Percentiles rank a stretch among this genome's conserved stretches.
These are phyloP conservation scores for Trachops cirrhosus DNA, from an alignment of 2,797 vertebrate species.

Conservation along the genomic window DNA sequence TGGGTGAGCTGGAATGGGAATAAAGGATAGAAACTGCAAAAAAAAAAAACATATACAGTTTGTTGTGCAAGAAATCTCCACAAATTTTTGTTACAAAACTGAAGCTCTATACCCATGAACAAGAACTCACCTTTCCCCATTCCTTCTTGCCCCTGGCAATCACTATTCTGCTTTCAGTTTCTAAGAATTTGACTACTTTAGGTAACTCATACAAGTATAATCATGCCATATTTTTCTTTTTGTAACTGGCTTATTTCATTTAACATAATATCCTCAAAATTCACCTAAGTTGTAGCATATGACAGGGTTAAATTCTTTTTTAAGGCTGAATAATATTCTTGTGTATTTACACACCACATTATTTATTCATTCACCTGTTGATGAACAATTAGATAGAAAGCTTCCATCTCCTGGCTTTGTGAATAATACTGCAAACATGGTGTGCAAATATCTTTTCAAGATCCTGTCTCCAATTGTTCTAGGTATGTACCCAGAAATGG, in stretches of 20 bases:
- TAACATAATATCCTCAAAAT: background rate
- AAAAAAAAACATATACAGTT: background rate
- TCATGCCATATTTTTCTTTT: background rate
- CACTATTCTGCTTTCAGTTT: background rate
- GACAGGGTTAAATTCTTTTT: background rate
- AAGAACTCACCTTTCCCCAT: background rate
- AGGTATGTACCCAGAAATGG: background rate
- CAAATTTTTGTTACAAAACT: background rate
- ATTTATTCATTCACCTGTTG: background rate
- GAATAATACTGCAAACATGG: too few species aligned
- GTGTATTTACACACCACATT: background rate
- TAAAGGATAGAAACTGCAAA: too few species aligned
- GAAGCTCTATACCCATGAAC: background rate
- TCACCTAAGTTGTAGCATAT: background rate
- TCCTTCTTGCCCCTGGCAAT: background rate
- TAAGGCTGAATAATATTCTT: background rate
- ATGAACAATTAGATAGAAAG: too few species aligned
- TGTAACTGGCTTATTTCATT: background rate
- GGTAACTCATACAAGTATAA: too few species aligned
- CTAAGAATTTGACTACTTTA: background rate
- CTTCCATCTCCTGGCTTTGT: too few species aligned
- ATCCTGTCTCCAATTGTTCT: background rate
- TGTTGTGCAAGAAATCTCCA: background rate
- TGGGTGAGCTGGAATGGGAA: too few species aligned
- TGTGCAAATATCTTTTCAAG: too few species aligned